Conservation (phyloP, 2,797 vertebrate genomes). For the Sciaenops ocellatus region DNA sequence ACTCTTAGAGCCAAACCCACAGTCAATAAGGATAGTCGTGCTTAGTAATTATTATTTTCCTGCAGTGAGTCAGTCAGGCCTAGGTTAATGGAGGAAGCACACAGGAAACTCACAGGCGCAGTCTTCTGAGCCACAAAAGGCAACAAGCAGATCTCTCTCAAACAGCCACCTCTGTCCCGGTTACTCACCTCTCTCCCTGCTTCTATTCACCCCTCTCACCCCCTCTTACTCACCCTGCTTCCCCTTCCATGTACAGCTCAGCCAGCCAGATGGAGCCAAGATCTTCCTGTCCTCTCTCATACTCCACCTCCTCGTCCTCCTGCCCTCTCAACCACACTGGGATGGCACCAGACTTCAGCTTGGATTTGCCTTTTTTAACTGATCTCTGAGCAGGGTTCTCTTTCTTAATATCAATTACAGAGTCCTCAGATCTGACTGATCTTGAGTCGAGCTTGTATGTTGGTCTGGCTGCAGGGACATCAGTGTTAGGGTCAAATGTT, state of each 20-base stretch:
- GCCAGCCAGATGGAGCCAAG: slow-evolving; percentile 81
- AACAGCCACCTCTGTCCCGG: background rate
- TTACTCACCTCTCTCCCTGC: slow-evolving; percentile 57
- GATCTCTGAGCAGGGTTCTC: slow-evolving; percentile 27
- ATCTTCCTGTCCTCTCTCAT: slow-evolving; percentile 83
- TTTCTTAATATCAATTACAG: slow-evolving; percentile 18
- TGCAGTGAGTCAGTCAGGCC: slow-evolving; percentile 14
- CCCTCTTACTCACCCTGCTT: slow-evolving; percentile 79
- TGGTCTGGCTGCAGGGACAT: slow-evolving; percentile 3
- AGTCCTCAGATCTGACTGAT: slow-evolving; percentile 20
- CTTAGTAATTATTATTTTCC: slow-evolving; percentile 31
- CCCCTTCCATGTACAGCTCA: slow-evolving; percentile 84
- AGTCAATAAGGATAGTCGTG: slow-evolving; percentile 1
- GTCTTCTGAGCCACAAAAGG: slow-evolving; percentile 32
- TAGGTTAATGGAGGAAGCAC: slow-evolving; percentile 14
- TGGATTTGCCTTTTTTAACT: slow-evolving; percentile 32
- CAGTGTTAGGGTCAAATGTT: background rate
- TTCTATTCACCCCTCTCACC: slow-evolving; percentile 8
- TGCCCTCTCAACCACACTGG: slow-evolving; percentile 66
- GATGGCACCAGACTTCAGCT: slow-evolving; percentile 51
- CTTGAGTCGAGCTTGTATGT: slow-evolving; percentile 17
- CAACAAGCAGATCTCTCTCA: slow-evolving; percentile 30
- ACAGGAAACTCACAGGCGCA: background rate
- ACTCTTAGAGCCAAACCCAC: slow-evolving; percentile 29
- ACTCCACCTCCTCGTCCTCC: slow-evolving; percentile 80